Evolutionary conservation across 2,797 vertebrate genomes (phyloP).

Genomic region (Peromyscus attwateri): DNA sequence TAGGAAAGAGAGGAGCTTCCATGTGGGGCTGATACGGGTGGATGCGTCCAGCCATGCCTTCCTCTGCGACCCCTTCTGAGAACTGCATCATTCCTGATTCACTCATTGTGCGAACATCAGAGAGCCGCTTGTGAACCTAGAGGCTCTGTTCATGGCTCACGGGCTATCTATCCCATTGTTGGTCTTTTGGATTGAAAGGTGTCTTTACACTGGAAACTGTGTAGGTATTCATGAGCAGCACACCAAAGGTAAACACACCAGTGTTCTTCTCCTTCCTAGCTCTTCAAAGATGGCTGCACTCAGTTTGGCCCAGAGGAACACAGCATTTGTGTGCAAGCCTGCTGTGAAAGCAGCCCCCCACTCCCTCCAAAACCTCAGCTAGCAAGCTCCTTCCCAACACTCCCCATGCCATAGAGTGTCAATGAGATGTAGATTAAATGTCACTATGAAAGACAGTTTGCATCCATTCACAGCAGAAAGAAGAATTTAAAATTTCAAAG

Average conservation of each 20-base stretch:
- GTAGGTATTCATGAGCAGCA: rapidly evolving
- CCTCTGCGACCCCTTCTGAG: neutral
- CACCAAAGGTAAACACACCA: rapidly evolving
- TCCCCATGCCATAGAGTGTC: neutral
- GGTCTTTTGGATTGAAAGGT: neutral
- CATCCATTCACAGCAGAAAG: neutral
- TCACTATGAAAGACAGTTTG: constrained; percentile 35
- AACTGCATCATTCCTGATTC: rapidly evolving
- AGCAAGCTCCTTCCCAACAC: neutral
- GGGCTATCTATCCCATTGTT: too few species aligned
- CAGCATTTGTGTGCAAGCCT: neutral
- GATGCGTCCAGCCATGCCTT: too few species aligned
- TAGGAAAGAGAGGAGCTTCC: too few species aligned
- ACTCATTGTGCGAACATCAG: too few species aligned
- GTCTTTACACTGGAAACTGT: neutral
- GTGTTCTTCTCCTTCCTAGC: neutral
- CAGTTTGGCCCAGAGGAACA: rapidly evolving
- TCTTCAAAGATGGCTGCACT: neutral
- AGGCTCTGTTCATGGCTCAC: neutral
- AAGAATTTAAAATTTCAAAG: neutral
- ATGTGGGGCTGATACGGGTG: too few species aligned
- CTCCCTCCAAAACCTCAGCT: neutral
- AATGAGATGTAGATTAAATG: constrained; percentile 61
- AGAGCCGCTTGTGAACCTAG: neutral
- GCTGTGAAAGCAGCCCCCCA: neutral